Base-by-base conservation (phyloP, 37 sponge, comb jelly and placozoan species). In the Theonella swinhoei region DNA sequence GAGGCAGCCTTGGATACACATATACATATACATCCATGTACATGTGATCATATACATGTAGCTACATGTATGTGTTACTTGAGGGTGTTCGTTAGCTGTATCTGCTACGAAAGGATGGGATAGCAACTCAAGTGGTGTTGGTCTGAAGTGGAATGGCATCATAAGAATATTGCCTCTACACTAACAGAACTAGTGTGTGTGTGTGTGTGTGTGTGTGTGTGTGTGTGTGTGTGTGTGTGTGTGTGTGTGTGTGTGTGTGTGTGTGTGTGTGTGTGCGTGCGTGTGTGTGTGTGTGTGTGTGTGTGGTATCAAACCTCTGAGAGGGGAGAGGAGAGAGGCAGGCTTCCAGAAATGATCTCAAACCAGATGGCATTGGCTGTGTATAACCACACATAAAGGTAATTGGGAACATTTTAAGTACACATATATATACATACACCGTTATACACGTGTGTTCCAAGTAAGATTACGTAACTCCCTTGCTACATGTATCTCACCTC, bases 321-420 rank as follows among this genome's bases (percentile, higher is more conserved):
- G 84, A 79, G 5, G 89, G 79, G 2, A 83, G 59, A 4, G 84
- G 79, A 25, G 39, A 40, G 62, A 89, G 79, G 40, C 89, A 89
- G 14, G 83, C 74, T 60, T 77, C 75, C 24, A 89, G 80, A 26
- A 91, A 83, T 34, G 92, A 80, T 39, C 42, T 79, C 40, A 91
- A 60, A 1, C 83, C 42, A 74, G 41, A 39, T 41, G 81, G 79
- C 68, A 86, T 80, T 34, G 74, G 61, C 87, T 82, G 47, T 24
- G 31, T 23, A 81, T 14, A 47, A 17, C 7, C 54, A 47, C 54
- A 47, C n/a, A n/a, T n/a, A n/a, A n/a, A n/a, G n/a, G n/a, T n/a
- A n/a, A n/a, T 47, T 47, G 54, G 54, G 11, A 47, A 47, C 54
- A 47, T 47, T 47, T 14, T n/a, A n/a, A n/a, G n/a, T n/a, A n/a